Evolutionary conservation across 2,888 invertebrate species (phyloP), one percentile per base, ranked within the genome.

Genomic region (Drosophila fungiperda): DNA sequence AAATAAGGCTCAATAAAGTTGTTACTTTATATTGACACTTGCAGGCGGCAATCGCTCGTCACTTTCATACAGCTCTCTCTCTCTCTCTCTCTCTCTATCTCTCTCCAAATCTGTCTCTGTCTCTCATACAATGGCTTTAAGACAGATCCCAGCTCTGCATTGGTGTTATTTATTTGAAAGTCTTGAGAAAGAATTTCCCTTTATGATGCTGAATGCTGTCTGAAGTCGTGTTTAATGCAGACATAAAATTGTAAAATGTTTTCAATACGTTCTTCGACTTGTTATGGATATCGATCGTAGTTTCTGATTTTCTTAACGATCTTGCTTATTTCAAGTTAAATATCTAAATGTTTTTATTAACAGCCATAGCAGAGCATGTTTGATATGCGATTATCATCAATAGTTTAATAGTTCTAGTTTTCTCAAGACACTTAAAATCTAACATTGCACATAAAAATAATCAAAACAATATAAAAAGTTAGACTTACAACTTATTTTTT

Each of bases 1-100:
- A 92, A 92, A 92, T 92, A 92, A 92, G 90, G 83, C 82, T 88
- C 92, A 92, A 92, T 92, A 92, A 92, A 92, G 93, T 93, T 92
- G 92, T 92, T 93, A 93, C 82, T 92, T 92, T 92, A 92, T 92
- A 92, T 90, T 91, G 92, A 92, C 92, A 92, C 87, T 88, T 76
- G 80, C 88, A 90, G 85, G 85, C 91, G 80, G 90, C 89, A 90
- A 90, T 88, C 87, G 89, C 89, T 88, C 90, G 91, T 91, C 91
- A 84, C 84, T 68, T 75, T 74, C 71, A 8, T 20, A 32, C 1
- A 15, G 35, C 32, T 50, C 20, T 11, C 64, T 57, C 66, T 32
- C 20, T 9, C 36, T 6, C 35, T 20, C 29, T 3, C 20, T 20
- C 53, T 6, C 50, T 11, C 40, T 33, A 36, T 26, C 55, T 36